Base-by-base conservation (phyloP, 2,113 vertebrate species). In the Xerus inauris region DNA sequence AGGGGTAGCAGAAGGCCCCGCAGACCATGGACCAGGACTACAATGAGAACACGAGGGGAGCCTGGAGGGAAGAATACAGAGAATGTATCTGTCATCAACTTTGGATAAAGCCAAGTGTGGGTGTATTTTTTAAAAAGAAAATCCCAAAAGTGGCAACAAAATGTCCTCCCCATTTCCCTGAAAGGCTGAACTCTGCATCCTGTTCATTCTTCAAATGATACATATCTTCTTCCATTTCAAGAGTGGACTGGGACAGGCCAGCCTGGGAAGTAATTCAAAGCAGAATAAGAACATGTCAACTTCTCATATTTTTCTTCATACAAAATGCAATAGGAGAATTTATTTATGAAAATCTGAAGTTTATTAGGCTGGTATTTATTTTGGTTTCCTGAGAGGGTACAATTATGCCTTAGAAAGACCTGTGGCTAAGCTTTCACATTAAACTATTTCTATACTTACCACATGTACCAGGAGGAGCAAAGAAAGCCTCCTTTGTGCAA, bases 401-500 rank as follows among this genome's bases (percentile, higher is more conserved):
- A 94, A 87, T 71, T 96, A 92, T 92, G 94, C 87, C 38, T 97
- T 90, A 96, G 93, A 93, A 97, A 94, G 95, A 95, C 91, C 81
- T 93, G 92, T 90, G 42, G 86, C 87, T 96, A 62, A 88, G 75
- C 88, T 96, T 97, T 96, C 94, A 97, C 94, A 96, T 2, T 88
- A 73, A 97, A 96, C 86, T 93, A 57, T 91, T 93, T 93, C 95
- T 96, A 28, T 71, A 87, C 93, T 59, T 80, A 75, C 90, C 97
- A 97, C 87, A 90, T 77, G 87, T 83, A 96, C n/a, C 67, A 69
- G 84, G 87, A 95, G 79, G 77, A 75, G 84, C 24, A 47, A 93
- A 97, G 95, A 97, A 96, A 89, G 97, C 94, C 80, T 97, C 14
- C 86, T 96, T 95, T 94, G 96, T 91, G 87, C 59, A 71, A 88